Evolutionary conservation across 2,888 invertebrate genomes (phyloP), one percentile per base, ranked within the genome.

Genomic region (Pollenia labialis): DNA sequence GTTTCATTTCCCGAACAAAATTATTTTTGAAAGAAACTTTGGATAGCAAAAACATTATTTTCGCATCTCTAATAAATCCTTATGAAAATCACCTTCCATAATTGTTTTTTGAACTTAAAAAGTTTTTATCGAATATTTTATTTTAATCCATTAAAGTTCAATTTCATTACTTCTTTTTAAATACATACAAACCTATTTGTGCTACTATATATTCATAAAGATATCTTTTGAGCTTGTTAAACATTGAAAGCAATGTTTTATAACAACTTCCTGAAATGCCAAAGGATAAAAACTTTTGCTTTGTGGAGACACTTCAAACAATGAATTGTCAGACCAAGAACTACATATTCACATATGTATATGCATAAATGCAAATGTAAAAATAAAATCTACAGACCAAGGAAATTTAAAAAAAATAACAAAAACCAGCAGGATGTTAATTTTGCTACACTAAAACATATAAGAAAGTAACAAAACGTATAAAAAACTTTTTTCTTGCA

Each of bases 271-370:
- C 87, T 87, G 76, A 54, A 81, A 68, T 71, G 85, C 87, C 87
- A 87, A 88, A 88, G 87, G 87, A 88, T 81, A 88, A 81, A 81
- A 86, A 80, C 69, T 84, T 85, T 84, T 85, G 85, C 87, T 88
- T 88, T 87, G 85, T 84, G 76, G 81, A 10, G 68, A 62, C 84
- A 81, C 81, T 79, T 68, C 66, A 84, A 80, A 68, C 69, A 79
- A 69, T 60, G 74, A 74, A 80, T 68, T 40, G 56, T 54, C 66
- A 72, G 54, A 66, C 56, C 1, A 40, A 54, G 6, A 54, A 44
- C 40, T 44, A 44, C n/a, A 60, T 32, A 32, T 32, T 32, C 32
- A 32, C 40, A 72, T 52, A 68, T 10, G 40, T 52, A 50, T n/a
- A 40, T 32, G 11, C 9, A 68, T 32, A 58, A 32, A 32, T 32